These are phyloP conservation scores for Masticophis lateralis DNA, from an alignment of 2,797 vertebrate genomes.

Conservation along the genomic window DNA sequence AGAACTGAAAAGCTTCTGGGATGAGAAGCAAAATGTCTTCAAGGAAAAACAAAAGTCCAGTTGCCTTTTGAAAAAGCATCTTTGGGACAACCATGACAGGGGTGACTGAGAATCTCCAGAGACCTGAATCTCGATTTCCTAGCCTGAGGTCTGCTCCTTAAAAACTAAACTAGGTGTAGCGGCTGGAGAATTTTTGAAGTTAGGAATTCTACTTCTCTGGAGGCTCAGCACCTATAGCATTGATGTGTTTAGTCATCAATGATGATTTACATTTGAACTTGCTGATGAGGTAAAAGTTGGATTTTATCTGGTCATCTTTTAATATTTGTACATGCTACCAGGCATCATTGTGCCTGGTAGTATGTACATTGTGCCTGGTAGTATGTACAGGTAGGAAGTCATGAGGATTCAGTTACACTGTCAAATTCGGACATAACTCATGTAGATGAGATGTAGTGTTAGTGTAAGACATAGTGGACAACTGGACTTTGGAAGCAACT, in stretches of 20 bases:
- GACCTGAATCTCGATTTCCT: too few relatives aligned
- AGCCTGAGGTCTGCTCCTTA: background rate
- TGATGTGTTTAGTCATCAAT: background rate
- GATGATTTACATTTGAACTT: too few relatives aligned
- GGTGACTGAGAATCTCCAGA: background rate
- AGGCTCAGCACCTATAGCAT: background rate
- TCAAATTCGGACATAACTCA: background rate
- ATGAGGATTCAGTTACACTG: conserved; percentile 4
- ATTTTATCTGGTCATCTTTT: too few relatives aligned
- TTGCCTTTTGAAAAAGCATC: background rate
- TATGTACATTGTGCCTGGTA: too few relatives aligned
- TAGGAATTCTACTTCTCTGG: background rate
- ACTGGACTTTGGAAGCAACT: background rate
- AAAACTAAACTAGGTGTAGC: background rate
- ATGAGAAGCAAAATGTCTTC: background rate
- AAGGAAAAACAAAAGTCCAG: background rate
- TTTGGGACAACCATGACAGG: background rate
- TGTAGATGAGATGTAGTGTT: background rate
- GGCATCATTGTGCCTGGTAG: background rate
- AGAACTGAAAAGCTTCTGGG: too few relatives aligned
- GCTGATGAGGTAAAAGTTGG: too few relatives aligned
- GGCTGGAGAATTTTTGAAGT: background rate
- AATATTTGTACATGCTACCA: too few relatives aligned
- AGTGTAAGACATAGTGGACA: background rate
- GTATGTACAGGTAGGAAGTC: background rate